A percentile compares a stretch with the other conserved stretches of the same genome.
Evolutionary conservation across 2,797 vertebrate genomes (phyloP).

Genomic region (Anas bernieri): DNA sequence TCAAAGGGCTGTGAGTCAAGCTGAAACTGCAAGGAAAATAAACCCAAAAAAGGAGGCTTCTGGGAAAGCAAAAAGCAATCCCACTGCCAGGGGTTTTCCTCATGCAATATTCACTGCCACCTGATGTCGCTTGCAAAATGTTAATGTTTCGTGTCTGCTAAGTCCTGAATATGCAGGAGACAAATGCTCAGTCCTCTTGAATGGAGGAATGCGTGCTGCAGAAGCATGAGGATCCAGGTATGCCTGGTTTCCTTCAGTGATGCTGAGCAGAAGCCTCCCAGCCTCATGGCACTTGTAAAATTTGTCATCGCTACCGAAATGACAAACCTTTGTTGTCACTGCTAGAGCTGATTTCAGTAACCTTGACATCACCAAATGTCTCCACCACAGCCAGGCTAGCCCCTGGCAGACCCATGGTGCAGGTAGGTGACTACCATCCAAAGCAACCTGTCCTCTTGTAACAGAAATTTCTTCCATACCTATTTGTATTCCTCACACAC

Average conservation of each 20-base stretch:
- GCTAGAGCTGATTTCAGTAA: background rate
- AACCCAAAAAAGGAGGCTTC: background rate
- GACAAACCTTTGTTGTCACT: background rate
- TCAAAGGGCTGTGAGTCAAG: background rate
- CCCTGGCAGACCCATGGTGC: background rate
- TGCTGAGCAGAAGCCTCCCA: background rate
- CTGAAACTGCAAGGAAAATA: background rate
- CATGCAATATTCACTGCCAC: background rate
- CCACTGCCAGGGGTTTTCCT: background rate
- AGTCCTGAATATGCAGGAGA: background rate
- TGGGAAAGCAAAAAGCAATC: background rate
- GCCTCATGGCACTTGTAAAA: background rate
- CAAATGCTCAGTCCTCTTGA: rapidly evolving
- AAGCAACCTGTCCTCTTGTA: background rate
- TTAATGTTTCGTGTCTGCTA: background rate
- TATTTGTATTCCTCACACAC: background rate
- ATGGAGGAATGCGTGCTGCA: background rate
- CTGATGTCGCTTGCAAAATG: background rate
- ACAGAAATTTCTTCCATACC: background rate
- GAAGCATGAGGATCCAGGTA: background rate
- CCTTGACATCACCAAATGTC: background rate
- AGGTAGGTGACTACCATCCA: background rate
- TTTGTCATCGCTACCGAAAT: background rate
- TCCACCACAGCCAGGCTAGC: background rate
- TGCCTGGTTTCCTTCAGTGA: rapidly evolving